Percentiles rank a stretch among this genome's conserved stretches.
Evolutionary conservation across 2,113 vertebrate species (phyloP).

Genomic region (Zootoca vivipara): DNA sequence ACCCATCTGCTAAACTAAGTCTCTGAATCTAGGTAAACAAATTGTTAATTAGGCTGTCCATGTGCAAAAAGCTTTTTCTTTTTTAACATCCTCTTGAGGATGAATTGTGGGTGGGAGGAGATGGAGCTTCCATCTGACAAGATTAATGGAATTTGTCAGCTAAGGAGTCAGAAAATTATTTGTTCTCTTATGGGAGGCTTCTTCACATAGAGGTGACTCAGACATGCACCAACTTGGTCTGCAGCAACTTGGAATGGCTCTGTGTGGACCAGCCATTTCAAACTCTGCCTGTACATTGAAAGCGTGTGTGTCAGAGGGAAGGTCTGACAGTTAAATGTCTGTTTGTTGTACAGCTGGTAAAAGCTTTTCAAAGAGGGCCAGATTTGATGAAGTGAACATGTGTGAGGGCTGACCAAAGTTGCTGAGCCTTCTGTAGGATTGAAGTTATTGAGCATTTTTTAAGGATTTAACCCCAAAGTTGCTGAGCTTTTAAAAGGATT

Average conservation of each 20-base stretch:
- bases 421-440: neutral
- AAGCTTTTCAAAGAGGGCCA: neutral
- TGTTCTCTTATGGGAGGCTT: neutral
- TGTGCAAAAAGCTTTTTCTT: neutral
- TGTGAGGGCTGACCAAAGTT: no score
- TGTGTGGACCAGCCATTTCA: neutral
- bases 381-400: no score
- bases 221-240: neutral
- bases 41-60: neutral
- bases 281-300: neutral
- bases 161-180: neutral
- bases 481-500: neutral
- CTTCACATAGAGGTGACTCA: neutral
- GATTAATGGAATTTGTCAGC: neutral
- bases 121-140: accelerated
- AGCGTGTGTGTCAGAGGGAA: neutral
- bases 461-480: neutral
- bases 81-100: neutral
- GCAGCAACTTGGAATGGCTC: neutral
- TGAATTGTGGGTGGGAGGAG: neutral
- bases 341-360: neutral
- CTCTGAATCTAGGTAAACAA: neutral
- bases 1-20: neutral
- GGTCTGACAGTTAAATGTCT: neutral
- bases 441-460: neutral